Percentiles rank a stretch among this genome's conserved stretches.
These are phyloP conservation scores for Apocheima hispidaria DNA, from an alignment of 2,888 invertebrate species.

Conservation along the genomic window DNA sequence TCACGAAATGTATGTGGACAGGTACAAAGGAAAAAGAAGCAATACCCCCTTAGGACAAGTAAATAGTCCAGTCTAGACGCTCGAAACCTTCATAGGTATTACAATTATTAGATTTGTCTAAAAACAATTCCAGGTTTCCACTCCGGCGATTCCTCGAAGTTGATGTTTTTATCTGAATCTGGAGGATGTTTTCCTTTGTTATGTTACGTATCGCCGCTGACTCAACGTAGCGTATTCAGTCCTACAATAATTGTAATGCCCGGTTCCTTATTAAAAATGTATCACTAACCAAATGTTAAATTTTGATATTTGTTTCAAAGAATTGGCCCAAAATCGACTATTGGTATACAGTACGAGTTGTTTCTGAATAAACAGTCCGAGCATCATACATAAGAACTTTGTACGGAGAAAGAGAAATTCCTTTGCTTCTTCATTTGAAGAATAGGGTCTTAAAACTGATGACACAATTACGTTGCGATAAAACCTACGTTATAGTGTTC, in stretches of 20 bases:
- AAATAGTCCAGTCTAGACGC: constrained; percentile 25
- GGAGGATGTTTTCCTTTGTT: neutral
- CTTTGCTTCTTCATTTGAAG: neutral
- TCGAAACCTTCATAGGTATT: constrained; percentile 7
- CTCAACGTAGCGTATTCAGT: neutral
- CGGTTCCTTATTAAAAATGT: no score
- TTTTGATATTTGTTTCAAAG: neutral
- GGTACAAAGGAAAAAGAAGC: constrained; percentile 44
- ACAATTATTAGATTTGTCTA: constrained; percentile 32
- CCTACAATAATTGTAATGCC: no score
- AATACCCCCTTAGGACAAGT: constrained; percentile 25
- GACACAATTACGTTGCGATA: constrained; percentile 3
- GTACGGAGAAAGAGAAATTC: neutral
- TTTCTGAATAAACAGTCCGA: neutral
- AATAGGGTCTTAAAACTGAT: neutral
- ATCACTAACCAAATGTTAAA: neutral
- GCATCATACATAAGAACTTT: neutral
- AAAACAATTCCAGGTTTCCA: constrained; percentile 1
- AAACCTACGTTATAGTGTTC: constrained; percentile 14
- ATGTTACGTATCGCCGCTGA: neutral
- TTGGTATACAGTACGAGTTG: neutral
- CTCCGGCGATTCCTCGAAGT: neutral
- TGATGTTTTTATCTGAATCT: neutral
- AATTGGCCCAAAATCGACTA: neutral
- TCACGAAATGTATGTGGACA: constrained; percentile 43